Conservation (phyloP, 2,888 invertebrate genomes). For the Aspidapion aeneum region DNA sequence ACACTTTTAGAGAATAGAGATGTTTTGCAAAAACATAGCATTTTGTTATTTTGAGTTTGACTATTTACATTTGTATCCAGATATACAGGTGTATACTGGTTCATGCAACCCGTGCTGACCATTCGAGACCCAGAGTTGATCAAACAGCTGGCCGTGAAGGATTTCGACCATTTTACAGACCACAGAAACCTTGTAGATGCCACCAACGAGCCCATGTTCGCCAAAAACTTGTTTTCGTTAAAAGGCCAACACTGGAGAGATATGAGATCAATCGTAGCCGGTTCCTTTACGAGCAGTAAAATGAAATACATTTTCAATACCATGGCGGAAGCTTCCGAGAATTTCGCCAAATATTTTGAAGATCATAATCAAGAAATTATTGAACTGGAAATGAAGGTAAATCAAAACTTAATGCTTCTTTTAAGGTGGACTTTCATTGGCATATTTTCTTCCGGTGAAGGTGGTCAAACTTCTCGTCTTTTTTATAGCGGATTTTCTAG, state of each 20-base stretch:
- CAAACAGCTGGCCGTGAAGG: slow-evolving; percentile 55
- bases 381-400: slow-evolving; percentile 49
- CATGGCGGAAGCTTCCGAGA: slow-evolving; percentile 24
- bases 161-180: slow-evolving; percentile 58
- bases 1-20: no score
- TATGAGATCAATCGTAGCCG: slow-evolving; percentile 38
- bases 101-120: slow-evolving; percentile 47
- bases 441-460: no score
- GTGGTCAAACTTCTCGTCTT: no score
- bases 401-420: no score
- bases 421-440: no score
- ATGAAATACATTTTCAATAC: slow-evolving; percentile 38
- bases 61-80: no score
- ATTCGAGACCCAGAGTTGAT: slow-evolving; percentile 56
- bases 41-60: no score
- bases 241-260: slow-evolving; percentile 37
- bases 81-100: slow-evolving; percentile 34
- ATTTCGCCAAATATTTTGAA: slow-evolving; percentile 17
- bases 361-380: slow-evolving; percentile 28
- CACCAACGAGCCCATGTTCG: slow-evolving; percentile 49
- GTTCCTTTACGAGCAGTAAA: slow-evolving; percentile 40
- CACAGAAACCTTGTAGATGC: slow-evolving; percentile 34
- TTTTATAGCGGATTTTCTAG: no score
- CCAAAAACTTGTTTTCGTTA: slow-evolving; percentile 41
- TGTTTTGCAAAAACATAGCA: no score